Conservation (phyloP, 2,888 invertebrate genomes). For the Tetramorium bicarinatum region DNA sequence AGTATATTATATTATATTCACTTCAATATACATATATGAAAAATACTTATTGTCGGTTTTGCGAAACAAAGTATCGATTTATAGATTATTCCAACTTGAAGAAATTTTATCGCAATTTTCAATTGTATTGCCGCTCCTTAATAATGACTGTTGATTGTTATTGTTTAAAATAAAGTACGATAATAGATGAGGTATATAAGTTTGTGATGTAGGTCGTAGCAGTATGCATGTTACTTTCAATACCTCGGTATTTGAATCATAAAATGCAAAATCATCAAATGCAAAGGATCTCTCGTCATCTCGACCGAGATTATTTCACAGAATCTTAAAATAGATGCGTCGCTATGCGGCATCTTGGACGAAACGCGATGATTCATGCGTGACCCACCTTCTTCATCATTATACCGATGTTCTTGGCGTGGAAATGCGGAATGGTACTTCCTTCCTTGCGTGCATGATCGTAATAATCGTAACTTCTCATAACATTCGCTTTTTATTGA, state of each 20-base stretch:
- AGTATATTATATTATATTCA: too few species aligned
- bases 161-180: slow-evolving; percentile 66
- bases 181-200: slow-evolving; percentile 43
- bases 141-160: slow-evolving; percentile 59
- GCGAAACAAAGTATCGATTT: neutral
- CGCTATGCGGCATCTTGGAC: slow-evolving; percentile 78
- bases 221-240: neutral
- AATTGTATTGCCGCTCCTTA: slow-evolving; percentile 61
- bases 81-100: neutral
- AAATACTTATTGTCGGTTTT: neutral
- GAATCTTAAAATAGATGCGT: slow-evolving; percentile 79
- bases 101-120: slow-evolving; percentile 30
- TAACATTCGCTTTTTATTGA: slow-evolving; percentile 17
- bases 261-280: slow-evolving; percentile 64
- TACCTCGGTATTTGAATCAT: slow-evolving; percentile 73
- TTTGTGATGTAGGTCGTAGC: neutral
- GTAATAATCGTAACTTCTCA: neutral
- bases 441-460: neutral
- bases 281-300: slow-evolving; percentile 69
- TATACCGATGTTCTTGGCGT: slow-evolving; percentile 32
- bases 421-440: slow-evolving; percentile 5
- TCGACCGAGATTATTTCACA: slow-evolving; percentile 67
- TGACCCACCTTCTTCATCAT: slow-evolving; percentile 79
- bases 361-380: slow-evolving; percentile 78
- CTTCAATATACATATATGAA: too few species aligned